These are phyloP conservation scores for Chaetodon auriga DNA, from an alignment of 2,113 vertebrate genomes.

Conservation along the genomic window DNA sequence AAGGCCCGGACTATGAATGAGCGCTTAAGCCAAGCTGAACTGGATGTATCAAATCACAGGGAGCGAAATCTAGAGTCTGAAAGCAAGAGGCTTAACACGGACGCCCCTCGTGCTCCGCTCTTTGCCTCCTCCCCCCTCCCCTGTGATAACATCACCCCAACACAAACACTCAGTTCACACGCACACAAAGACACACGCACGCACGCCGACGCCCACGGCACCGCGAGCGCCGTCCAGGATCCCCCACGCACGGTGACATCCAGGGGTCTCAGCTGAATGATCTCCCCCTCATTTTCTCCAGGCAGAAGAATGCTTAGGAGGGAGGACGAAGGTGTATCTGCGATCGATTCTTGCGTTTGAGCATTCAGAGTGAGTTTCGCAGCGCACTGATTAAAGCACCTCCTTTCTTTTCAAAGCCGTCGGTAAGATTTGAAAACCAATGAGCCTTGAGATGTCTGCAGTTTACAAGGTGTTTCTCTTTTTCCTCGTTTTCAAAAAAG, in stretches of 20 bases:
- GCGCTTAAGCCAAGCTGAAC: neutral
- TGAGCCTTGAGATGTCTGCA: conserved; percentile 19
- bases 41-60: conserved; percentile 1
- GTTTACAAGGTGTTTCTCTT: neutral
- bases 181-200: neutral
- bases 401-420: conserved; percentile 3
- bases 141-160: conserved; percentile 27
- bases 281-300: conserved; percentile 23
- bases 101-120: neutral
- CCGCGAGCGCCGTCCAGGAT: neutral
- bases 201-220: neutral
- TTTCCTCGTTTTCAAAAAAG: neutral
- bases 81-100: conserved; percentile 16
- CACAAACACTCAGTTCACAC: neutral
- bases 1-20: conserved; percentile 9
- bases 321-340: conserved; percentile 25
- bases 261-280: conserved; percentile 12
- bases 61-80: neutral
- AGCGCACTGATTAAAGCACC: conserved; percentile 27
- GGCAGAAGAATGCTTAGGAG: neutral
- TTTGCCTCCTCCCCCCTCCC: neutral
- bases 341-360: conserved; percentile 38
- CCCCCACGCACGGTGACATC: neutral
- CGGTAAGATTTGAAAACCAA: conserved; percentile 33
- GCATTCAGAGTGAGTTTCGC: conserved; percentile 28